Percentiles rank a stretch among this genome's conserved stretches.
Conservation (phyloP, 2,113 vertebrate genomes). For the Todiramphus saurophagus region DNA sequence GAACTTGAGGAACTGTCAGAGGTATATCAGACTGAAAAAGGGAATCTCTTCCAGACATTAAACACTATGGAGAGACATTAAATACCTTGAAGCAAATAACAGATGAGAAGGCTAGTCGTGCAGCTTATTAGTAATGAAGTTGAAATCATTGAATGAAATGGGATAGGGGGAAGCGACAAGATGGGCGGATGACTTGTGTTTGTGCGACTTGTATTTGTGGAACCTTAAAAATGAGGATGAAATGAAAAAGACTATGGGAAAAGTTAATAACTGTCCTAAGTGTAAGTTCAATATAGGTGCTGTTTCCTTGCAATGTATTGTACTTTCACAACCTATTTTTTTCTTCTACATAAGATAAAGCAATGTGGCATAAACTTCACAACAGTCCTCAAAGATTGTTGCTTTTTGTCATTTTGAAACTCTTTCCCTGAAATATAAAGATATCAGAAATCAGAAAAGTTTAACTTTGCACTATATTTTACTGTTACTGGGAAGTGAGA, state of each 20-base stretch:
- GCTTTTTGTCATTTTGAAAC: background rate
- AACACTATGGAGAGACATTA: background rate
- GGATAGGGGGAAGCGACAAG: background rate
- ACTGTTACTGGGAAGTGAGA: background rate
- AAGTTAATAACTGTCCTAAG: background rate
- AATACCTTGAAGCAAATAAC: background rate
- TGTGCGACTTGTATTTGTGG: background rate
- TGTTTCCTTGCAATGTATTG: background rate
- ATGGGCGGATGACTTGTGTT: too few relatives aligned
- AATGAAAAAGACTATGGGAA: background rate
- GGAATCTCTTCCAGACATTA: background rate
- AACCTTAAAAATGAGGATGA: background rate
- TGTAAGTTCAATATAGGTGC: background rate
- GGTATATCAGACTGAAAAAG: background rate
- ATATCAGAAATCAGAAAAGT: background rate
- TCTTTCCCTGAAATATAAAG: background rate
- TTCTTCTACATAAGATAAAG: background rate
- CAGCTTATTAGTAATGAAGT: background rate
- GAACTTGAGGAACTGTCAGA: background rate
- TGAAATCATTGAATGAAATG: background rate
- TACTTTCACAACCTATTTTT: background rate
- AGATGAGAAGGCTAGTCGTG: background rate
- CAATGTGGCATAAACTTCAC: background rate
- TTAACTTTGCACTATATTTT: background rate
- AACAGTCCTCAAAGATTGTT: background rate